Conservation (phyloP, 2,888 invertebrate genomes). For the Adelphocoris suturalis region DNA sequence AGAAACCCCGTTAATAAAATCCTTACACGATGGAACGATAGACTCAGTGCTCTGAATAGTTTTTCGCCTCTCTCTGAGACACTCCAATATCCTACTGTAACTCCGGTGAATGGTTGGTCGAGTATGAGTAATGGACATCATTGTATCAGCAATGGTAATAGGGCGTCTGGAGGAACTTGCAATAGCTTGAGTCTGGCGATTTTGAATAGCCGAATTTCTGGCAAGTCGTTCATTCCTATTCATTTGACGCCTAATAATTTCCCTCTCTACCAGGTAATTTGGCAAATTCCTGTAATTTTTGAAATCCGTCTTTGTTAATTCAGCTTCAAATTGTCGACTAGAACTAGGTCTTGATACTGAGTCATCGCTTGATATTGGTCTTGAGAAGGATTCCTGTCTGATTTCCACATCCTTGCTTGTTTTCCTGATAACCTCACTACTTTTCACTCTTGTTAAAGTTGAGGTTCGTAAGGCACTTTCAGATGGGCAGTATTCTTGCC, state of each 20-base stretch:
- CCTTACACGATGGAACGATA: background rate
- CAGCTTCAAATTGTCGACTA: background rate
- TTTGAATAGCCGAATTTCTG: no score
- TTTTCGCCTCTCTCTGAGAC: slow-evolving; percentile 20
- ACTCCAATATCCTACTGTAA: slow-evolving; percentile 37
- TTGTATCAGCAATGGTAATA: background rate
- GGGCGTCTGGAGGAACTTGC: background rate
- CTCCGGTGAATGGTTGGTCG: background rate
- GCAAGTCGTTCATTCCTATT: background rate
- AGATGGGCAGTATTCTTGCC: background rate
- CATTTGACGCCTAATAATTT: background rate
- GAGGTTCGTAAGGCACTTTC: background rate
- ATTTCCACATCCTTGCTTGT: background rate
- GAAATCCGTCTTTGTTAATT: background rate
- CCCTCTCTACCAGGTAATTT: background rate
- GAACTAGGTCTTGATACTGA: background rate
- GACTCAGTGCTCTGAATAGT: background rate
- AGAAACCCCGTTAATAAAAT: slow-evolving; percentile 27
- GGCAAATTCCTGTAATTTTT: background rate
- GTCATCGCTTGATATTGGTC: background rate
- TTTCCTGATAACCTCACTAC: background rate
- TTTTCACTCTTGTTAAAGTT: background rate
- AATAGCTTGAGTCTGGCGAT: background rate
- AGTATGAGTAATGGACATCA: background rate
- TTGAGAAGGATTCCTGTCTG: background rate